Percentiles rank a stretch among this genome's conserved stretches.
phyloP scores from a whole-genome alignment of 2,888 invertebrate genomes.

The Trachelus tabidus region DNA sequence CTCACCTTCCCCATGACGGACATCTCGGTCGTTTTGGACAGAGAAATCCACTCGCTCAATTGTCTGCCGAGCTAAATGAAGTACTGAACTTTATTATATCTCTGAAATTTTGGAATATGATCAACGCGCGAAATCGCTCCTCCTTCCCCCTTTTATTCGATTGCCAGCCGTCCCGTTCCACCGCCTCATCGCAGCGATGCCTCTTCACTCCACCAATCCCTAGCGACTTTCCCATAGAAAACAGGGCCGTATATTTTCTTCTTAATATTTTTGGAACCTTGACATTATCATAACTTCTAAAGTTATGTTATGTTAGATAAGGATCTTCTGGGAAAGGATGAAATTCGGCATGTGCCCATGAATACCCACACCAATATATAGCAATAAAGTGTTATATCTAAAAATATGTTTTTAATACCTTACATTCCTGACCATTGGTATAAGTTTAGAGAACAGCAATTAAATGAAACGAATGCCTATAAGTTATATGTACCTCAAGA shows the following conservation, averaged over 20 bases:
- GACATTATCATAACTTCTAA: not conserved
- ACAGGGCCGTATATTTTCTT: not conserved
- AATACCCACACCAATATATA: not conserved
- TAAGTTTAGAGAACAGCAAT: not conserved
- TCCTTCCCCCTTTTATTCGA: slow-evolving; percentile 62
- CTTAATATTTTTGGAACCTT: not conserved
- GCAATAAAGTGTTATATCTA: not conserved
- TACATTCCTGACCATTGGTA: not conserved
- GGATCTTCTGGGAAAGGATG: not conserved
- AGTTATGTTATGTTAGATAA: not conserved
- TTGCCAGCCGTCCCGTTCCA: slow-evolving; percentile 50
- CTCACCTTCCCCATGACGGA: slow-evolving; percentile 65
- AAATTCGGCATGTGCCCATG: not conserved
- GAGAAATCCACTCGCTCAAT: slow-evolving; percentile 18
- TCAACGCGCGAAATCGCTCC: slow-evolving; percentile 62
- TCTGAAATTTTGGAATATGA: slow-evolving; percentile 45
- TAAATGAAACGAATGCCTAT: not conserved
- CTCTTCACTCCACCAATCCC: slow-evolving; percentile 39
- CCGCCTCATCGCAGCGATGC: slow-evolving; percentile 25
- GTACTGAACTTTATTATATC: slow-evolving; percentile 8
- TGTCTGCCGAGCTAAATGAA: slow-evolving; percentile 6
- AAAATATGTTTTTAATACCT: not conserved
- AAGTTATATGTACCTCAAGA: not conserved
- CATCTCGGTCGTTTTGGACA: slow-evolving; percentile 49
- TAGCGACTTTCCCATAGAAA: slow-evolving; percentile 36